Evolutionary conservation across 2,888 invertebrate genomes (phyloP).

Genomic region (Chymomyza caudatula): DNA sequence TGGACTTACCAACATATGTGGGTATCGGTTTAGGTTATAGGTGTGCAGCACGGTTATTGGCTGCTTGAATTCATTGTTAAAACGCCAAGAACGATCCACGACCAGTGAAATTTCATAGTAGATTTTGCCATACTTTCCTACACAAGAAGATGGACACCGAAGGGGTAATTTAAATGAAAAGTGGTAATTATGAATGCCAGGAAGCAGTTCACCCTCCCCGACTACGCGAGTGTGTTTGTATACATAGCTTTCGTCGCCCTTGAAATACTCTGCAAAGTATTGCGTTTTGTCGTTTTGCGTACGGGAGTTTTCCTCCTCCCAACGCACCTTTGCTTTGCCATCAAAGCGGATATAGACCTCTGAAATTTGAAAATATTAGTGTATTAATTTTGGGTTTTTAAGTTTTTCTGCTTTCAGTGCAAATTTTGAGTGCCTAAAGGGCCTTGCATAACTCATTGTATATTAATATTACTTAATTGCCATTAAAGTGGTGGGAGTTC

Average conservation of each 20-base stretch:
- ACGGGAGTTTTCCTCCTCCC: constrained; percentile 38
- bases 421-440: too few species aligned
- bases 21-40: constrained; percentile 85
- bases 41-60: constrained; percentile 86
- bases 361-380: constrained; percentile 4
- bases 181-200: constrained; percentile 81
- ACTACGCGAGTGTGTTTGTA: constrained; percentile 38
- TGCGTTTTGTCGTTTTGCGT: not conserved
- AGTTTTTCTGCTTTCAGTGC: too few species aligned
- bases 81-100: constrained; percentile 88
- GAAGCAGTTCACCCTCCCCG: constrained; percentile 38
- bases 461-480: too few species aligned
- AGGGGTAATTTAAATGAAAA: constrained; percentile 82
- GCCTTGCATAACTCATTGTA: too few species aligned
- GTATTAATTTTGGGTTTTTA: too few species aligned
- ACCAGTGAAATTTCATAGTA: constrained; percentile 86
- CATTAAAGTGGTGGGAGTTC: too few species aligned
- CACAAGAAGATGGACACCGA: constrained; percentile 86
- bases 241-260: constrained; percentile 45
- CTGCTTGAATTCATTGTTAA: constrained; percentile 67
- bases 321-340: constrained; percentile 60
- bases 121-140: constrained; percentile 85
- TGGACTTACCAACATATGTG: constrained; percentile 81
- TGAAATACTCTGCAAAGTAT: constrained; percentile 25
- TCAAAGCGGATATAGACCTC: constrained; percentile 51